Evolutionary conservation across 37 sponge, comb jelly and placozoan genomes (phyloP).

Genomic region (Mnemiopsis leidyi): DNA sequence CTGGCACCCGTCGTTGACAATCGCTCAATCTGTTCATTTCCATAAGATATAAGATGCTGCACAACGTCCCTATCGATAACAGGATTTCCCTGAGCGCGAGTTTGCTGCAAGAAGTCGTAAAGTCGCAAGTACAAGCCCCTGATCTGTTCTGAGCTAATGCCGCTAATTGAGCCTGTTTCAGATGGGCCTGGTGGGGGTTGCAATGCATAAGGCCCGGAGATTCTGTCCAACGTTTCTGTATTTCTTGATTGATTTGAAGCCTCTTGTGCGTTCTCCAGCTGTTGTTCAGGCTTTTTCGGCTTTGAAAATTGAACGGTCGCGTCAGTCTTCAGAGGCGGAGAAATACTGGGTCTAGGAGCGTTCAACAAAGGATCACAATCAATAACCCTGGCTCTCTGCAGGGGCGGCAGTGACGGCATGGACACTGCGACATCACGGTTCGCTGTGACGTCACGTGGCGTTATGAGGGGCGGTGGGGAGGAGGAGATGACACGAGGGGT

Average conservation of each 20-base stretch:
- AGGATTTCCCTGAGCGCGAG: not conserved
- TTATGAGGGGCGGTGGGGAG: not conserved
- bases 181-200: not conserved
- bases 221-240: not conserved
- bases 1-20: not conserved
- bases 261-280: not conserved
- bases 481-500: not conserved
- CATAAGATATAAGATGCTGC: not conserved
- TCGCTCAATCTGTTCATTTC: not conserved
- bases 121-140: not conserved
- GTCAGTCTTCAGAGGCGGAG: not conserved
- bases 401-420: not conserved
- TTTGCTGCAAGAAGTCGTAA: constrained; percentile 9
- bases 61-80: not conserved
- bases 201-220: not conserved
- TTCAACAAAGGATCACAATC: not conserved
- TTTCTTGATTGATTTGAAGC: not conserved
- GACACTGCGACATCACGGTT: not conserved
- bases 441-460: not conserved
- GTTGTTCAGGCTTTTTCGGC: not conserved
- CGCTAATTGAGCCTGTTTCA: not conserved
- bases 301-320: not conserved
- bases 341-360: not conserved
- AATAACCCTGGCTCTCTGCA: not conserved
- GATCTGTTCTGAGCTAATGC: not conserved